Conservation (phyloP, 2,797 vertebrate species). For the Fistularia tabacaria region DNA sequence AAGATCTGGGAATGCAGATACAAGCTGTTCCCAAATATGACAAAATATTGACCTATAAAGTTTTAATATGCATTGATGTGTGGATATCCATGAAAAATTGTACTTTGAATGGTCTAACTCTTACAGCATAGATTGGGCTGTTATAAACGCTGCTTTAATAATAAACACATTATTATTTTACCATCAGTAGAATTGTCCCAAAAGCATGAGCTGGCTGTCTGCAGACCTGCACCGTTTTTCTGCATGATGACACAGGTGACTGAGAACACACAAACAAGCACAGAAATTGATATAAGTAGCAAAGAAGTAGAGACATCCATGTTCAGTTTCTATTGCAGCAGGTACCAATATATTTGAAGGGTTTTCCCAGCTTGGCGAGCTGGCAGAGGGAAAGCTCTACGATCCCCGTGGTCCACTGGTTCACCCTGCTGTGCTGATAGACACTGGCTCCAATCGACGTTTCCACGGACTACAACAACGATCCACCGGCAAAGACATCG, state of each 20-base stretch:
- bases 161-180: slow-evolving; percentile 44
- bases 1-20: no score
- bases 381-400: slow-evolving; percentile 91
- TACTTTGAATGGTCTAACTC: no score
- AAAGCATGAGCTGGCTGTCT: slow-evolving; percentile 91
- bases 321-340: neutral
- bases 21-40: no score
- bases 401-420: slow-evolving; percentile 88
- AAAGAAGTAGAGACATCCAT: neutral
- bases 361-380: slow-evolving; percentile 89
- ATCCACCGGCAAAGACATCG: neutral
- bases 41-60: no score
- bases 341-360: slow-evolving; percentile 92
- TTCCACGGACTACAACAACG: slow-evolving; percentile 80
- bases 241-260: slow-evolving; percentile 96
- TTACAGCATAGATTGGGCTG: neutral
- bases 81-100: no score
- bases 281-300: neutral
- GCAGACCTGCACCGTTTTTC: slow-evolving; percentile 92
- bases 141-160: neutral
- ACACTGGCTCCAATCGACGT: slow-evolving; percentile 83
- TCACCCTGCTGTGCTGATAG: slow-evolving; percentile 90
- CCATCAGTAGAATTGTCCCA: slow-evolving; percentile 94
- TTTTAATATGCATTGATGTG: no score
- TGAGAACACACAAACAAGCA: slow-evolving; percentile 34